Base-by-base conservation (phyloP, 2,113 vertebrate genomes). In the Coturnix japonica region DNA sequence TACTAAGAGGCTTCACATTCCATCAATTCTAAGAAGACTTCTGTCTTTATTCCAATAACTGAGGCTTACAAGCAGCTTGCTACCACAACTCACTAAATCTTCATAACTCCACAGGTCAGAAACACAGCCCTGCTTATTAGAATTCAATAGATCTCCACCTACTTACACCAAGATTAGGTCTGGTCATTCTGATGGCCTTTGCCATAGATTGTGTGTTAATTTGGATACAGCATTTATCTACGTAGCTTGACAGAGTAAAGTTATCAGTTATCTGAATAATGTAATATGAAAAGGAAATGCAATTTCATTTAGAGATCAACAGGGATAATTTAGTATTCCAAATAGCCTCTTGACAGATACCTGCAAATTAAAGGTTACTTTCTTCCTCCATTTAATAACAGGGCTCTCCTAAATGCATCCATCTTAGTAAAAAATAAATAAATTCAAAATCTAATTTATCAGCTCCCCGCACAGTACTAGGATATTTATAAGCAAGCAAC, bases 351-450 rank as follows among this genome's bases (percentile, higher is more conserved):
- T 88, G 88, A 72, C 39, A 91, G 73, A 92, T 76, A 81, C 23
- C 49, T 94, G 53, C 20, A 93, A 81, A 93, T 91, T 81, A 76
- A 93, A 73, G 30, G 53, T 80, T 93, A 66, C 25, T 70, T 60
- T 76, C 47, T 72, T 81, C 23, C 56, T 95, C 70, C 31, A 3
- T 57, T 93, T 89, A 91, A 69, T 86, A 93, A 87, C 39, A 69
- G 47, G 87, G 6, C 35, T 87, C n/a, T 87, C 61, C 53, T 89
- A 54, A 75, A 85, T 14, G 8, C 69, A 89, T 92, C 13, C 26
- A 64, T 76, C 59, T 91, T 41, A 64, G 37, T 51, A 12, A 90
- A 37, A 75, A 67, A 71, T 64, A 72, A 57, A 11, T 4, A 63
- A 64, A 22, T 18, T 81, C 19, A 46, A 79, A 89, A 76, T 86